Percentiles rank a stretch among this genome's conserved stretches.
These are phyloP conservation scores for Chelonus insularis DNA, from an alignment of 1,140 invertebrate species.

Conservation along the genomic window DNA sequence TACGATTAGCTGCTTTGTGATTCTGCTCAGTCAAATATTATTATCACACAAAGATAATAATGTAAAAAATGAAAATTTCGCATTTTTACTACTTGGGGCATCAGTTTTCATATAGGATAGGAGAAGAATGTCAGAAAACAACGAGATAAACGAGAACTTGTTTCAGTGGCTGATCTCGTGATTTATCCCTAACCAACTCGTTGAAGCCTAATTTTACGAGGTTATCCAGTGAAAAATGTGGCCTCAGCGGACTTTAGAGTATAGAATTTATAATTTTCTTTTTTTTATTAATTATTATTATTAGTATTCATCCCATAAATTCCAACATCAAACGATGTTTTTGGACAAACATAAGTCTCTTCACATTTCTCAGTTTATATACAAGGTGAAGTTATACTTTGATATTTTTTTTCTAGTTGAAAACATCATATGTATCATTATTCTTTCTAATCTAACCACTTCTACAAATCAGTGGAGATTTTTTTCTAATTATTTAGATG, in stretches of 20 bases:
- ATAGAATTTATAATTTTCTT: conserved; percentile 10
- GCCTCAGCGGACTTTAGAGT: background rate
- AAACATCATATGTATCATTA: too few species aligned
- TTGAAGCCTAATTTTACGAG: conserved; percentile 19
- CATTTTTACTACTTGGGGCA: too few species aligned
- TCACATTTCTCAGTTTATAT: too few species aligned
- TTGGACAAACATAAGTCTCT: conserved; percentile 1
- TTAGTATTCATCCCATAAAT: conserved; percentile 1
- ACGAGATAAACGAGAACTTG: background rate
- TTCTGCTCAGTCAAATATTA: too few species aligned
- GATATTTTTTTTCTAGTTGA: conserved; percentile 6
- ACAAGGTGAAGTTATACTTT: background rate
- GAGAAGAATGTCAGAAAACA: background rate
- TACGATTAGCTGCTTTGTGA: too few species aligned
- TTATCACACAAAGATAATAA: too few species aligned
- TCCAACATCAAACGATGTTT: background rate
- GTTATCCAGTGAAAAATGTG: conserved; percentile 11
- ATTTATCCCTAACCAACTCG: conserved; percentile 15
- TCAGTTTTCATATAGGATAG: too few species aligned
- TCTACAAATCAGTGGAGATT: too few species aligned
- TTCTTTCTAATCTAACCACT: too few species aligned
- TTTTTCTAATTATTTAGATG: too few species aligned
- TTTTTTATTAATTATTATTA: background rate
- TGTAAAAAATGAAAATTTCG: too few species aligned
- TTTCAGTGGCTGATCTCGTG: background rate